Conservation (phyloP, 2,113 vertebrate genomes). For the Typhlomys cinereus region DNA sequence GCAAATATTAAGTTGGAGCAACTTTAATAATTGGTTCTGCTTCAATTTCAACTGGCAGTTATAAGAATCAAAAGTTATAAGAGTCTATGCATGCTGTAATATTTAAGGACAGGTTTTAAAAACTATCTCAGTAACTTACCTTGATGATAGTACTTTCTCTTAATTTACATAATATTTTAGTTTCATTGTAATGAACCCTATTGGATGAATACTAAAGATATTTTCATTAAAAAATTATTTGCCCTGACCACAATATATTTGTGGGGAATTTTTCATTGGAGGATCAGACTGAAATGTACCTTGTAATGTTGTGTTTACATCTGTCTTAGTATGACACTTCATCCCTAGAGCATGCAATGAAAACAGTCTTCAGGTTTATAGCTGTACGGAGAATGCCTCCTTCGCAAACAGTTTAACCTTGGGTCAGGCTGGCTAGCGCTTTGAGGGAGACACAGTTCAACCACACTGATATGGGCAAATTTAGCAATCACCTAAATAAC, state of each 20-base stretch:
- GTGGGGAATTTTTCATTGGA: background rate
- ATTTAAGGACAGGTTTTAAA: background rate
- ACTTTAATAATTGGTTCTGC: background rate
- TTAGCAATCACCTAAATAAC: slow-evolving; percentile 31
- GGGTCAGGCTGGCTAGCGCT: slow-evolving; percentile 12
- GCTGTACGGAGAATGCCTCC: slow-evolving; percentile 45
- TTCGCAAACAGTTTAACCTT: slow-evolving; percentile 58
- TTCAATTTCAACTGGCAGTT: slow-evolving; percentile 2
- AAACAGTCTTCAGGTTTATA: background rate
- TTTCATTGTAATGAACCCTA: background rate
- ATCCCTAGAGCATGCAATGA: background rate
- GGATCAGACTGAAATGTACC: background rate
- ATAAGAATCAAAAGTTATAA: slow-evolving; percentile 51
- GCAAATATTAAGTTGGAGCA: slow-evolving; percentile 20
- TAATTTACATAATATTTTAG: background rate
- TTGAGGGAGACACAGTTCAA: background rate
- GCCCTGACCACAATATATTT: background rate
- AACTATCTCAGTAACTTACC: background rate
- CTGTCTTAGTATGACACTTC: background rate
- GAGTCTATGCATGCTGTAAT: background rate
- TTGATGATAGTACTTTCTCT: slow-evolving; percentile 6
- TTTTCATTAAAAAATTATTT: background rate
- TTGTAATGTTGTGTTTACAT: slow-evolving; percentile 17
- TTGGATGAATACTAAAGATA: background rate
- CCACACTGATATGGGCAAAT: background rate